Percentiles rank a stretch among this genome's conserved stretches.
Evolutionary conservation across 2,797 vertebrate genomes (phyloP).

Genomic region (Alcedo quadribrachys): DNA sequence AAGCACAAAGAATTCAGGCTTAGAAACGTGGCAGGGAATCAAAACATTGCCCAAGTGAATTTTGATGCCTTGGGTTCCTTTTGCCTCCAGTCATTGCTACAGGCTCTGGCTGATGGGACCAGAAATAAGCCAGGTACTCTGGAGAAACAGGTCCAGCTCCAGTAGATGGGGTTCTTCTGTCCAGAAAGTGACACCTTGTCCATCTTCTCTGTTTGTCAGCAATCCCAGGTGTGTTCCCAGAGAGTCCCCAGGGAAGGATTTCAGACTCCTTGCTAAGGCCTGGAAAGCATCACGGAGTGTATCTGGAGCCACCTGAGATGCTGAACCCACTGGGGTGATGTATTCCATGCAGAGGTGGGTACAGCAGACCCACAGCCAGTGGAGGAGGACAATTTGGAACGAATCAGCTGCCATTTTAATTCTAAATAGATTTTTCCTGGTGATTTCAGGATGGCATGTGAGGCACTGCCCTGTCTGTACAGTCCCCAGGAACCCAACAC

Average conservation of each 20-base stretch:
- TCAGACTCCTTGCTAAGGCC: background rate
- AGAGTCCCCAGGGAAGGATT: background rate
- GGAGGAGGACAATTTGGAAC: background rate
- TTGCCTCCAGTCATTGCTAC: background rate
- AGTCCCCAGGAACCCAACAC: background rate
- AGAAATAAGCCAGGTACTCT: background rate
- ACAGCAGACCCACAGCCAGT: background rate
- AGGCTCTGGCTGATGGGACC: background rate
- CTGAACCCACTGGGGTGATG: background rate
- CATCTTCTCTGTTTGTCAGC: background rate
- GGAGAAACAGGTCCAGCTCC: background rate
- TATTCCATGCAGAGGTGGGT: background rate
- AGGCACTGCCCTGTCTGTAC: background rate
- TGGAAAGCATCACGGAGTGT: background rate
- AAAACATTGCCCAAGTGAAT: background rate
- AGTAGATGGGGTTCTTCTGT: background rate
- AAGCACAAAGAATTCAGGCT: background rate
- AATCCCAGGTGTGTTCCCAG: background rate
- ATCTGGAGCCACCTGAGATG: background rate
- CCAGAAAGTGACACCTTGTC: background rate
- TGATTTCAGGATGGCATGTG: background rate
- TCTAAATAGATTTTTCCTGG: background rate
- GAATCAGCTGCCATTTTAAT: background rate
- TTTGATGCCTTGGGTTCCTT: background rate
- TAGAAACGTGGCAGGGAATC: background rate